These are phyloP conservation scores for Pristionchus japonicus DNA, from an alignment of 2,888 invertebrate species.

Conservation along the genomic window DNA sequence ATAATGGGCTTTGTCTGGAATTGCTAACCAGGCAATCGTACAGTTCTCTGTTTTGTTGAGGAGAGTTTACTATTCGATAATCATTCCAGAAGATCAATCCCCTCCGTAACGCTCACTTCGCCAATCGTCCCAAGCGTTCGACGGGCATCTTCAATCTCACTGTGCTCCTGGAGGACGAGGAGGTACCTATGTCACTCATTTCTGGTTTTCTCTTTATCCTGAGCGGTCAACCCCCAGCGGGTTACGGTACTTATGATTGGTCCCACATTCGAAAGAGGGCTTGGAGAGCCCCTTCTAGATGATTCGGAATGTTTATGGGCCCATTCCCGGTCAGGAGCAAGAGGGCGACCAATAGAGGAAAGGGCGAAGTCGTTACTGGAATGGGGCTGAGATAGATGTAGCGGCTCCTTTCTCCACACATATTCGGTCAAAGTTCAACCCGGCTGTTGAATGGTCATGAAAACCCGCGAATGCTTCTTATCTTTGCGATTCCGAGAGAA, in stretches of 20 bases:
- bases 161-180: slow-evolving; percentile 9
- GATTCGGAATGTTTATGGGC: neutral
- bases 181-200: neutral
- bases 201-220: neutral
- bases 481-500: neutral
- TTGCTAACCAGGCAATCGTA: neutral
- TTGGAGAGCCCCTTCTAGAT: neutral
- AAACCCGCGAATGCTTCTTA: neutral
- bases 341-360: neutral
- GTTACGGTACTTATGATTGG: neutral
- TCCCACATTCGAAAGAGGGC: too few relatives aligned
- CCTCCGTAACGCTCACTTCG: slow-evolving; percentile 17
- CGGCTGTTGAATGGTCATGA: neutral
- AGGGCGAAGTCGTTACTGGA: neutral
- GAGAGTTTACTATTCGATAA: neutral
- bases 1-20: neutral
- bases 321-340: neutral
- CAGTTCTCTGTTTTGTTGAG: neutral
- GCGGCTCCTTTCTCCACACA: neutral
- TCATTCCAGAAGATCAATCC: neutral
- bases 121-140: slow-evolving; percentile 6
- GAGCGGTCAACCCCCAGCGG: neutral
- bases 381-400: neutral
- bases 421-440: neutral
- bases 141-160: neutral